Percentiles rank a stretch among this genome's conserved stretches.
Evolutionary conservation across 1,140 invertebrate species (phyloP).

Genomic region (Calephelis nemesis): DNA sequence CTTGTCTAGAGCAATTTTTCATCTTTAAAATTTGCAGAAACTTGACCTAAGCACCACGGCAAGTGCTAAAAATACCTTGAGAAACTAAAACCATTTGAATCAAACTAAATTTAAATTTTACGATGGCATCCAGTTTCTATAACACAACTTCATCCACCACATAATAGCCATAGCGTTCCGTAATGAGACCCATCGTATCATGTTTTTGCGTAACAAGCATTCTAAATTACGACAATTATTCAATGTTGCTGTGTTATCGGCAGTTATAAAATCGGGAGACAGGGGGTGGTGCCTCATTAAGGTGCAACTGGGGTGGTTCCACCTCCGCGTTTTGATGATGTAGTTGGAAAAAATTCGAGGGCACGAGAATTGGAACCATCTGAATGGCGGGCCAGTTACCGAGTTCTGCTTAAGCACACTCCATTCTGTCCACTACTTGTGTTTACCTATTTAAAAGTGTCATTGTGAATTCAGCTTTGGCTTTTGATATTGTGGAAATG

Average conservation of each 20-base stretch:
- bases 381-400: conserved; percentile 32
- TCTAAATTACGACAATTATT: conserved; percentile 72
- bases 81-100: no score
- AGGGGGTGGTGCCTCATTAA: conserved; percentile 50
- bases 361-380: conserved; percentile 35
- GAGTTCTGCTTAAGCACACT: conserved; percentile 32
- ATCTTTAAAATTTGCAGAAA: no score
- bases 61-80: no score
- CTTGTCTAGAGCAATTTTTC: no score
- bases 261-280: conserved; percentile 50
- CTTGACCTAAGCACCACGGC: no score
- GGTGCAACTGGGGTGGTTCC: conserved; percentile 38
- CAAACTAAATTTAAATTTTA: neutral
- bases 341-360: conserved; percentile 42
- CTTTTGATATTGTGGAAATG: conserved; percentile 11
- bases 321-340: conserved; percentile 38
- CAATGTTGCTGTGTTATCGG: conserved; percentile 65
- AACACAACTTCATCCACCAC: neutral
- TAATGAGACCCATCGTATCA: conserved; percentile 42
- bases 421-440: conserved; percentile 18
- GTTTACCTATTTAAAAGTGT: conserved; percentile 12
- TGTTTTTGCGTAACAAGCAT: conserved; percentile 65
- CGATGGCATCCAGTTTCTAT: neutral
- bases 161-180: conserved; percentile 30
- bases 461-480: conserved; percentile 12